Evolutionary conservation across 2,888 invertebrate genomes (phyloP), one percentile per base, ranked within the genome.

Genomic region (Merodon equestris): DNA sequence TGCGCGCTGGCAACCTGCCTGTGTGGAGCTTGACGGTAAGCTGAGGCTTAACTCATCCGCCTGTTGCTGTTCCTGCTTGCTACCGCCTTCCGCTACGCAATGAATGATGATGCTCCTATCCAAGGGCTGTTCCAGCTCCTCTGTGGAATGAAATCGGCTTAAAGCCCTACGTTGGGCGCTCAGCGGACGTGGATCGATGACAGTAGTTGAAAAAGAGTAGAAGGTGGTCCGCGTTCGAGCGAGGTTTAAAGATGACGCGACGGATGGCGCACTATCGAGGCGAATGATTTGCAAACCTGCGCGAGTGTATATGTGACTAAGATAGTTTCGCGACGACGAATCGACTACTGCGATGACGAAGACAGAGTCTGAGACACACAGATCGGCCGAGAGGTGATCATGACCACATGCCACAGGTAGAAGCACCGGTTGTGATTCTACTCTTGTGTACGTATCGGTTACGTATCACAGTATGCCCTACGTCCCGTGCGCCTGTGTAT

Each of bases 381-480:
- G 27, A 27, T 42, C 19, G 47, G 57, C 48, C 27, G 56, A 58
- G 14, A 53, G 56, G n/a, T 54, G 58, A 64, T 74, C 73, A 73
- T 79, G 54, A 63, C 73, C 73, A 77, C 77, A 77, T 73, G 77
- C 73, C 63, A 79, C 77, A 79, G 77, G 77, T 79, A 79, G 72
- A 50, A 17, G 13, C 40, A 42, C 47, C 36, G 13, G 51, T 19
- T 54, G 38, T 70, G 12, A 13, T 12, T 58, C 40, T 40, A 27
- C 36, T 40, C 34, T 18, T 44, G 38, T 36, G 13, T 27, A 19
- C 12, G 42, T 56, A 9, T 56, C 27, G 27, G 2, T 27, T 27
- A 27, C 7, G 7, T 27, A 7, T 27, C 3, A 2, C 7, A 2
- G 27, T 40, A 40, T 40, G 10, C 40, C 40, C 27, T 27, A 27